Evolutionary conservation across 1,140 invertebrate species (phyloP).

Genomic region (Sesamia nonagrioides): DNA sequence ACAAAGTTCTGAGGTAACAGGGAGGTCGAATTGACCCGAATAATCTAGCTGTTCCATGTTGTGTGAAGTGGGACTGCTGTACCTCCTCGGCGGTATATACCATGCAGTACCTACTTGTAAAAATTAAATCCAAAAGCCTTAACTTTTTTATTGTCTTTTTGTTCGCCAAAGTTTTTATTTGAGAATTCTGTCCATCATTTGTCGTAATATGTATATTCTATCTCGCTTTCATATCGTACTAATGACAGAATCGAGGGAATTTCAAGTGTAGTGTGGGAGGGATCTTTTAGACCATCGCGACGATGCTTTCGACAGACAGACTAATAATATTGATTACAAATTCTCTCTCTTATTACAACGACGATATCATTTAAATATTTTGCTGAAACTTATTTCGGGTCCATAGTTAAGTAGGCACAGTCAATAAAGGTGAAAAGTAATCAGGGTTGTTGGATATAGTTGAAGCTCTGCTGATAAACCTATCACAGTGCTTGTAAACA

Average conservation of each 20-base stretch:
- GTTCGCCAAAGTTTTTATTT: constrained; percentile 34
- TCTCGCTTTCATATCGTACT: neutral
- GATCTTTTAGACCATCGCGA: constrained; percentile 9
- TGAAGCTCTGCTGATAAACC: too few relatives aligned
- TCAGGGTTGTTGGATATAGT: too few relatives aligned
- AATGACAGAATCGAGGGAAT: constrained; percentile 18
- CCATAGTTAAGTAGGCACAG: neutral
- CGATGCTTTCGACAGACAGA: neutral
- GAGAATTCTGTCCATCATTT: neutral
- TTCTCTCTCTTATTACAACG: neutral
- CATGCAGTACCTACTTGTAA: constrained; percentile 8
- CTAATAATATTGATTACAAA: constrained; percentile 9
- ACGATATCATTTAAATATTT: neutral
- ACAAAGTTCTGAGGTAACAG: too few relatives aligned
- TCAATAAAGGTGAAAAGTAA: too few relatives aligned
- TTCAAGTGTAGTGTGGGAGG: constrained; percentile 5
- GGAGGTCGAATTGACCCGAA: too few relatives aligned
- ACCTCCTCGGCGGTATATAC: neutral
- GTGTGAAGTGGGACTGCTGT: neutral
- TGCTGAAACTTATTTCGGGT: neutral
- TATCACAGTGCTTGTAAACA: too few relatives aligned
- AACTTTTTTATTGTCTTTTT: constrained; percentile 40
- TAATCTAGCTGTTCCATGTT: too few relatives aligned
- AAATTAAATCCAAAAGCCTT: constrained; percentile 17
- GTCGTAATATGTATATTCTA: constrained; percentile 2